Percentiles rank a stretch among this genome's conserved stretches.
These are phyloP conservation scores for Schizopygopsis malacanthus DNA, from an alignment of 2,797 vertebrate genomes.

Conservation along the genomic window DNA sequence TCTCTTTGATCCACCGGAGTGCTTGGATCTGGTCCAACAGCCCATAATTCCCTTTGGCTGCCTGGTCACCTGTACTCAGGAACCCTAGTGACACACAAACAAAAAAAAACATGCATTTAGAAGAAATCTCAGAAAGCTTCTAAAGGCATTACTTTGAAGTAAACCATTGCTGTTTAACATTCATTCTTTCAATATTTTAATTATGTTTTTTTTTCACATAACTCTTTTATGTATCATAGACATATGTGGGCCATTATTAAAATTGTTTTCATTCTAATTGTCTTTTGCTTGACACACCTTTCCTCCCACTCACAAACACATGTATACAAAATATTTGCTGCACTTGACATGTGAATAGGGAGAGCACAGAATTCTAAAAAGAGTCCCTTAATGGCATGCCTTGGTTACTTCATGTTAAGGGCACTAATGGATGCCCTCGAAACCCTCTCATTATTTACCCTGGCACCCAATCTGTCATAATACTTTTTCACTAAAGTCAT, in stretches of 20 bases:
- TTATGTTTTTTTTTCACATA: background rate
- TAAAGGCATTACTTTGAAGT: background rate
- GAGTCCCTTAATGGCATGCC: conserved; percentile 45
- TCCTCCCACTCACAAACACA: background rate
- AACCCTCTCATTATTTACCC: conserved; percentile 48
- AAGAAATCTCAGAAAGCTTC: background rate
- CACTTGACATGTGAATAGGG: conserved; percentile 24
- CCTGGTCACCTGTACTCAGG: conserved; percentile 96
- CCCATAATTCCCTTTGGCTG: conserved; percentile 96
- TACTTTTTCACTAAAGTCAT: conserved; percentile 35
- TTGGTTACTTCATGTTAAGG: conserved; percentile 34
- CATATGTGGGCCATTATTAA: background rate
- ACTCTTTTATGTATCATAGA: background rate
- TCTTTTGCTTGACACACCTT: background rate
- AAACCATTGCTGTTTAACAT: background rate
- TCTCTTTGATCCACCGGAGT: conserved; percentile 96
- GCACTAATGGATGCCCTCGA: conserved; percentile 56
- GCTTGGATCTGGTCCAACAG: conserved; percentile 97
- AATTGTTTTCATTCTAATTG: conserved; percentile 23
- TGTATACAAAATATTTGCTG: background rate
- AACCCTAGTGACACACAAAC: conserved; percentile 81
- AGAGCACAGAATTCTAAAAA: conserved; percentile 35
- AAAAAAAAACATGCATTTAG: conserved; percentile 22
- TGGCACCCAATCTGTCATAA: conserved; percentile 33
- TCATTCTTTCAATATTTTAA: background rate